These are phyloP conservation scores for Pangasius macronema DNA, from an alignment of 2,797 vertebrate genomes.

Conservation along the genomic window DNA sequence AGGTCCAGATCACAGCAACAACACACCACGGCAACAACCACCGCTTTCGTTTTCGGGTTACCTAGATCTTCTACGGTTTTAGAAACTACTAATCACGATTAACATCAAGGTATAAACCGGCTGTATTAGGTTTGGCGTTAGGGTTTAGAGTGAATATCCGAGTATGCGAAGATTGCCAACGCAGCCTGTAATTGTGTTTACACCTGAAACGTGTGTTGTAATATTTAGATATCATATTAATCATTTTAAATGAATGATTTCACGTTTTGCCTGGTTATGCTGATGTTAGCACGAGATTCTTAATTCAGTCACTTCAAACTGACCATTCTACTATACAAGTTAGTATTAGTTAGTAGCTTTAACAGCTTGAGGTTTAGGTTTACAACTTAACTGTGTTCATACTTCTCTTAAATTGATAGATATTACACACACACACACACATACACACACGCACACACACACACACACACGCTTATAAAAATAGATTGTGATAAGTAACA, in stretches of 20 bases:
- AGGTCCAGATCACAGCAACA: not conserved
- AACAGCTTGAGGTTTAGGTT: conserved; percentile 27
- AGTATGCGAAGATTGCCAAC: not conserved
- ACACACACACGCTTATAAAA: not conserved
- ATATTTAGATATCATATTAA: conserved; percentile 52
- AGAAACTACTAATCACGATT: conserved; percentile 28
- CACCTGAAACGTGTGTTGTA: conserved; percentile 37
- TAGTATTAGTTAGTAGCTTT: conserved; percentile 31
- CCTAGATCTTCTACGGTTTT: conserved; percentile 28
- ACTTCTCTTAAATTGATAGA: not conserved
- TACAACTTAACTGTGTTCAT: conserved; percentile 1
- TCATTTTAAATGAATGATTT: conserved; percentile 51
- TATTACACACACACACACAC: not conserved
- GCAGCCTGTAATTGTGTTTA: conserved; percentile 54
- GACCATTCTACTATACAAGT: conserved; percentile 25
- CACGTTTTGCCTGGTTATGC: not conserved
- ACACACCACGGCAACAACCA: not conserved
- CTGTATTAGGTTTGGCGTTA: conserved; percentile 14
- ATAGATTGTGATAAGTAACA: conserved; percentile 16
- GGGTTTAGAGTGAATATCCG: not conserved
- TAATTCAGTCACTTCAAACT: conserved; percentile 25
- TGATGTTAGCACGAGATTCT: conserved; percentile 39
- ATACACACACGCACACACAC: not conserved
- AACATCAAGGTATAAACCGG: conserved; percentile 34
- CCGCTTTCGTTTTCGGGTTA: conserved; percentile 9